Percentiles rank a stretch among this genome's conserved stretches.
These are phyloP conservation scores for Epinephelus cyanopodus DNA, from an alignment of 2,113 vertebrate species.

Conservation along the genomic window DNA sequence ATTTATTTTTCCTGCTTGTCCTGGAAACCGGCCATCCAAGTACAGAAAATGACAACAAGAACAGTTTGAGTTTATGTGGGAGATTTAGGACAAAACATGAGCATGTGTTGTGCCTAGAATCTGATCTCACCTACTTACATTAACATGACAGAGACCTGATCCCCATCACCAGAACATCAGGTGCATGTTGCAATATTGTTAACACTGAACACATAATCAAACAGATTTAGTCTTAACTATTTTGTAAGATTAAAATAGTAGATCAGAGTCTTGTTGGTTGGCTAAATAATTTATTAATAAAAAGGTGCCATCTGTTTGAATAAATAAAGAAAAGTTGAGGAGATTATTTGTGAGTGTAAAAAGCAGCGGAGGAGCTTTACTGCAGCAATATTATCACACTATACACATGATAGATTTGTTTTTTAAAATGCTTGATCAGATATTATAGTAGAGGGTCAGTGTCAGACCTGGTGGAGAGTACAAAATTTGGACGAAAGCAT, in stretches of 20 bases:
- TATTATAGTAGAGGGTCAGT: background rate
- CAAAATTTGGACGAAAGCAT: background rate
- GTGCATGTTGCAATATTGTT: background rate
- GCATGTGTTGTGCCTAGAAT: background rate
- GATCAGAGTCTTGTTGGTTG: background rate
- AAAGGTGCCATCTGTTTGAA: background rate
- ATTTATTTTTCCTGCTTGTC: slow-evolving; percentile 67
- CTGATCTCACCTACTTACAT: background rate
- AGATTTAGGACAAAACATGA: background rate
- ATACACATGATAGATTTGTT: background rate
- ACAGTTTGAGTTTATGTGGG: slow-evolving; percentile 4
- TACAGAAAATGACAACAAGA: slow-evolving; percentile 9
- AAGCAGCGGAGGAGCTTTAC: background rate
- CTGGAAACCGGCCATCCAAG: slow-evolving; percentile 41
- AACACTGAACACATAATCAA: background rate
- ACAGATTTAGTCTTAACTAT: background rate
- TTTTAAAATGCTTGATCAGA: background rate
- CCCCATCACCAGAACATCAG: background rate
- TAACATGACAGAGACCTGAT: background rate
- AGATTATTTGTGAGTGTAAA: background rate
- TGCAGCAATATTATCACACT: background rate
- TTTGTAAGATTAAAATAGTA: background rate
- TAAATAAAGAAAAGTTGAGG: background rate
- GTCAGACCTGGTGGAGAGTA: background rate
- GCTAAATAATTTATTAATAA: no score